phyloP scores from a whole-genome alignment of 2,888 invertebrate genomes.

The Leptopilina drosophilae region DNA sequence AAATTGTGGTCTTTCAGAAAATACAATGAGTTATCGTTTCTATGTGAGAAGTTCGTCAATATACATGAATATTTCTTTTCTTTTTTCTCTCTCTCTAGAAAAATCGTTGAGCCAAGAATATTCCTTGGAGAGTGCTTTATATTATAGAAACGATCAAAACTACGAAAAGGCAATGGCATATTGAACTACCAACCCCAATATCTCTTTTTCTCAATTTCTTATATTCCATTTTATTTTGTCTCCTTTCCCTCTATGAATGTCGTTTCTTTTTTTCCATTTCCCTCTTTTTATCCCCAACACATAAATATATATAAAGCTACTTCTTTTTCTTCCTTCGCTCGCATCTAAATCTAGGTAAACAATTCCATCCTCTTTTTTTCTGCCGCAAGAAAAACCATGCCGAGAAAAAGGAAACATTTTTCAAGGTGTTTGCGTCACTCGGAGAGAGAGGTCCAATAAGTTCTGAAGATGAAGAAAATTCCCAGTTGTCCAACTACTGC shows the following conservation, averaged over 20 bases:
- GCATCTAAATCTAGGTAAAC: slow-evolving; percentile 10
- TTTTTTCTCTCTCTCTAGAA: background rate
- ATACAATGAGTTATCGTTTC: slow-evolving; percentile 2
- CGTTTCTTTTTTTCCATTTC: background rate
- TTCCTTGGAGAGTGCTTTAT: slow-evolving; percentile 30
- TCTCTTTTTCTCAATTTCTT: background rate
- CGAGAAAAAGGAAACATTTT: background rate
- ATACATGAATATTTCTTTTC: background rate
- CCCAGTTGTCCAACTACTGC: too few species aligned
- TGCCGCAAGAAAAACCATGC: background rate
- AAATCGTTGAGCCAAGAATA: slow-evolving; percentile 31
- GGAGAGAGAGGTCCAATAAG: background rate
- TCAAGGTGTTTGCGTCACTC: background rate
- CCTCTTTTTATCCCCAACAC: background rate
- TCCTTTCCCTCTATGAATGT: background rate
- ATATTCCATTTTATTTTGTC: background rate
- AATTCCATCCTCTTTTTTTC: background rate
- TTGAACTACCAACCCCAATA: slow-evolving; percentile 33
- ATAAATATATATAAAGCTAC: background rate
- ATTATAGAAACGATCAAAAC: slow-evolving; percentile 14
- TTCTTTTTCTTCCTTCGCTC: background rate
- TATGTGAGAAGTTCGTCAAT: background rate
- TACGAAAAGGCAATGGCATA: slow-evolving; percentile 27
- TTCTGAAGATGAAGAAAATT: background rate
- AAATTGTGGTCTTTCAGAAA: slow-evolving; percentile 18